Conservation (phyloP, 2,113 vertebrate species). For the Piprites chloris region DNA sequence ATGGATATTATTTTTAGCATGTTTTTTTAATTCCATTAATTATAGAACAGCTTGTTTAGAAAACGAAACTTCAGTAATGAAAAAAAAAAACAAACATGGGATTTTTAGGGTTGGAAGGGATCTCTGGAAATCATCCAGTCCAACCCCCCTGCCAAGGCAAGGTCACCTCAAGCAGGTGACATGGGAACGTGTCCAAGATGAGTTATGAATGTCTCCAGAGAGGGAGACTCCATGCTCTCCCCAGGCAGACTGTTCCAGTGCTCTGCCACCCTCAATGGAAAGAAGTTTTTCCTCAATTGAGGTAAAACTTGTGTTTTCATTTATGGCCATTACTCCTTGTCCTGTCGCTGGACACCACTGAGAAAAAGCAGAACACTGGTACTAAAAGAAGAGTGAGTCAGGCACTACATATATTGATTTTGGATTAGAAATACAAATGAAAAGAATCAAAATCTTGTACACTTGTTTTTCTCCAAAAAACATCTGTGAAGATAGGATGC, state of each 20-base stretch:
- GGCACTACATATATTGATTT: background rate
- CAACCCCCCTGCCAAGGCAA: background rate
- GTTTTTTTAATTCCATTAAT: background rate
- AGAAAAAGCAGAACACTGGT: background rate
- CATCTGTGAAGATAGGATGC: background rate
- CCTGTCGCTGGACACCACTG: background rate
- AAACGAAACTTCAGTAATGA: background rate
- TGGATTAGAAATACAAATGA: background rate
- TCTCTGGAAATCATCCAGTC: background rate
- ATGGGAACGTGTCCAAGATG: background rate
- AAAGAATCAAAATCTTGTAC: background rate
- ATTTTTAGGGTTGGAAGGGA: background rate
- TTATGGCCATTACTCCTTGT: background rate
- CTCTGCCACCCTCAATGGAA: background rate
- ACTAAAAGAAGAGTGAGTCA: background rate
- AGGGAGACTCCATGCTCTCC: background rate
- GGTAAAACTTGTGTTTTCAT: background rate
- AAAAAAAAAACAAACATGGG: background rate
- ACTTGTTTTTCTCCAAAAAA: background rate
- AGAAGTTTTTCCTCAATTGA: background rate
- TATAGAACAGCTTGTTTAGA: background rate
- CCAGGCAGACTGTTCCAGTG: background rate
- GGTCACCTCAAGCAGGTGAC: background rate
- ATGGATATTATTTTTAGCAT: background rate
- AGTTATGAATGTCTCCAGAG: background rate